Percentiles rank a stretch among this genome's conserved stretches.
Conservation (phyloP, 2,113 vertebrate species). For the Tetrax tetrax region DNA sequence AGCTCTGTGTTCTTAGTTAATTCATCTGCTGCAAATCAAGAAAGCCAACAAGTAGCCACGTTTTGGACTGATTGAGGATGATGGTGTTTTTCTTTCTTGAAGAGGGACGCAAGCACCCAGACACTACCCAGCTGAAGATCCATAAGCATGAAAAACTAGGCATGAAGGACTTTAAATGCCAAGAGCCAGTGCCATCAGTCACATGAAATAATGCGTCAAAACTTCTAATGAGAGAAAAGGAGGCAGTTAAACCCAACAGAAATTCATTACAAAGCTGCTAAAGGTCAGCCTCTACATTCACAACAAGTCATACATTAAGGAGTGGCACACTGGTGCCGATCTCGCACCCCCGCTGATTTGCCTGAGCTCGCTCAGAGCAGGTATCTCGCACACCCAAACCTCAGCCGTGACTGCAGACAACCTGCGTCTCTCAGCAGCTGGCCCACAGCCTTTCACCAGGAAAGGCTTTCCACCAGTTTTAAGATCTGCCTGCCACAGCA, state of each 20-base stretch:
- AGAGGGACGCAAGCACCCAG: background rate
- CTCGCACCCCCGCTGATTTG: background rate
- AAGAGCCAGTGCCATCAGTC: background rate
- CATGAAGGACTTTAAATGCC: background rate
- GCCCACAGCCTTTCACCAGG: background rate
- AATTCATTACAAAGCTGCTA: background rate
- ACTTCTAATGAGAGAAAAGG: background rate
- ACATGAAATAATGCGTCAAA: background rate
- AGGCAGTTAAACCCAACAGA: background rate
- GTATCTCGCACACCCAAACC: fast-evolving
- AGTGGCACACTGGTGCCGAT: fast-evolving
- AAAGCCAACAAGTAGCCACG: background rate
- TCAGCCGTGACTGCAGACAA: background rate
- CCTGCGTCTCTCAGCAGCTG: background rate
- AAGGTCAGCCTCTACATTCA: conserved; percentile 1
- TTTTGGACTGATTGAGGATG: background rate
- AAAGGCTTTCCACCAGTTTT: background rate
- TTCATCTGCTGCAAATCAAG: background rate
- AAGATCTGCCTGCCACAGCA: background rate
- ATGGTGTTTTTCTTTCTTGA: background rate
- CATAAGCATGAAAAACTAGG: background rate
- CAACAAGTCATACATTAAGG: background rate
- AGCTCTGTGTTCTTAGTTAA: background rate
- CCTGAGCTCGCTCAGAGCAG: background rate
- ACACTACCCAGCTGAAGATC: background rate